Conservation (phyloP, 92 coral and sea anemone genomes). For the Heteractis magnifica region DNA sequence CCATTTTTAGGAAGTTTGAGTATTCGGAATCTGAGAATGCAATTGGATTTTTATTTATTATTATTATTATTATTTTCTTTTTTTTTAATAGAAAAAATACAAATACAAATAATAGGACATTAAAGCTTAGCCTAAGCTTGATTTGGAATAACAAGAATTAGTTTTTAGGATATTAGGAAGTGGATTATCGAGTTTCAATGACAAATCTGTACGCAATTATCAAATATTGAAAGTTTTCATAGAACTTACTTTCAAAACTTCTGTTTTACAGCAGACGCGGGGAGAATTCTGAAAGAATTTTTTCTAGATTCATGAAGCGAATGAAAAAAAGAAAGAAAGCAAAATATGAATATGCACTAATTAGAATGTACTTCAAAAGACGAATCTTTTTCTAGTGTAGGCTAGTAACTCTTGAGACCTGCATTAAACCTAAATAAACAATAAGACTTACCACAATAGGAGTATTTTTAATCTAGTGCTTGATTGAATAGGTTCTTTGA, state of each 20-base stretch:
- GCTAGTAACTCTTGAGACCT: background rate
- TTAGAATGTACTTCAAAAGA: background rate
- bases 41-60: too few species aligned
- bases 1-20: too few species aligned
- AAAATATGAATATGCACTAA: background rate
- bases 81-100: too few species aligned
- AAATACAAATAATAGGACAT: background rate
- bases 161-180: background rate
- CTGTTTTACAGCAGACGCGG: background rate
- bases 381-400: background rate
- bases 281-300: background rate
- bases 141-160: background rate
- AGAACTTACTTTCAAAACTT: background rate
- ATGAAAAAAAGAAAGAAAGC: background rate
- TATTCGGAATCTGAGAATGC: too few species aligned
- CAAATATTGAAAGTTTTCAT: background rate
- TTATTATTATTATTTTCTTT: too few species aligned
- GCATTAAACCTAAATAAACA: conserved; percentile 9
- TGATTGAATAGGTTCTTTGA: conserved; percentile 20
- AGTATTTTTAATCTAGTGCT: conserved; percentile 5
- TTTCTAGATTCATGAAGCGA: background rate
- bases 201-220: background rate
- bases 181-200: background rate
- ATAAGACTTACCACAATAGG: background rate
- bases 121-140: background rate